Conservation (phyloP, 2,888 invertebrate species). For the Hybos culiciformis region DNA sequence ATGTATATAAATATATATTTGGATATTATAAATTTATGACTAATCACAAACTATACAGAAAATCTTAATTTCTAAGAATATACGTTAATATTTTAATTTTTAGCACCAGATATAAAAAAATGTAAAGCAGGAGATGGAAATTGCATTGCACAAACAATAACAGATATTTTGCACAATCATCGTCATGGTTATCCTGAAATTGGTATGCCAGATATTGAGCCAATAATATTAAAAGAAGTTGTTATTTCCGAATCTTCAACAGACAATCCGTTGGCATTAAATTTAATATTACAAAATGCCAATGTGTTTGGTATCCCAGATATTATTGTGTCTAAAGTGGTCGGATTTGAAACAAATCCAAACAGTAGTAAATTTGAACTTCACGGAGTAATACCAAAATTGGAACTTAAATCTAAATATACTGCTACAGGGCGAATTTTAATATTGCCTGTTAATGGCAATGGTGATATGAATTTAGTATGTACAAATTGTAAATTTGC, state of each 20-base stretch:
- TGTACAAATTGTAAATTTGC: constrained; percentile 27
- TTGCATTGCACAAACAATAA: neutral
- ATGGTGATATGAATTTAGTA: constrained; percentile 29
- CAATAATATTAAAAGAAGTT: neutral
- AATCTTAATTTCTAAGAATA: no score
- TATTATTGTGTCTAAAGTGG: neutral
- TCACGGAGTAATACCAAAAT: constrained; percentile 27
- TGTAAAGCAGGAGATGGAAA: neutral
- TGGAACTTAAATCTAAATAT: constrained; percentile 28
- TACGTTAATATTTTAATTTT: neutral
- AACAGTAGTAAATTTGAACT: constrained; percentile 30
- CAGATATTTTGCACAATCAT: neutral
- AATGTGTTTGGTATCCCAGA: neutral
- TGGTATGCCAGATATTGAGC: neutral
- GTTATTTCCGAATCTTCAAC: neutral
- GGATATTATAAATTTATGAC: no score
- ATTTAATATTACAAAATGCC: neutral
- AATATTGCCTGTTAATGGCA: constrained; percentile 35
- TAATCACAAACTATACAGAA: no score
- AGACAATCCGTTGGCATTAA: neutral
- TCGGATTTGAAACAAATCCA: constrained; percentile 27
- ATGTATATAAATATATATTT: no score
- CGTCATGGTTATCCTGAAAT: neutral
- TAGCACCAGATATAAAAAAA: neutral
- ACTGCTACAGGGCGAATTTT: constrained; percentile 35